Evolutionary conservation across 2,113 vertebrate species (phyloP), one percentile per base, ranked within the genome.

Genomic region (Ctenomys sociabilis): DNA sequence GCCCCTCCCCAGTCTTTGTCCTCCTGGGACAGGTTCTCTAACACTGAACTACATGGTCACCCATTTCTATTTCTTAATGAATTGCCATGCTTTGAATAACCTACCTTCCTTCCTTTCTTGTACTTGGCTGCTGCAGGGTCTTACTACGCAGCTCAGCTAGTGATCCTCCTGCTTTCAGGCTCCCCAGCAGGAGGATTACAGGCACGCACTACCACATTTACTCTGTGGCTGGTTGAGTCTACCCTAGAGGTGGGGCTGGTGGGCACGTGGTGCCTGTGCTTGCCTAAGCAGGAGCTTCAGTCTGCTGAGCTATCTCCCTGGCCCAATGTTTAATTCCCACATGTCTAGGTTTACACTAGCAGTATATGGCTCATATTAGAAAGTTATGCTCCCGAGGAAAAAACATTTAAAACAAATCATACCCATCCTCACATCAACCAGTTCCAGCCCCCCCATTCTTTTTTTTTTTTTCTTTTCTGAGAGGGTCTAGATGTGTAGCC

Each of bases 381-480:
- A 90, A 94, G 59, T 5, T 49, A 80, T 85, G n/a, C 91, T 75
- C 63, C 9, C 84, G 54, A 26, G 22, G 40, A 43, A 26, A 28
- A 43, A 43, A 26, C 9, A 72, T 80, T 94, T 91, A 83, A 96
- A 24, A 83, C 40, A 54, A 90, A 37, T 37, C 91, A 73, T 9
- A 68, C 49, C 17, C 21, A 57, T 90, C 3, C 5, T 22, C 22
- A 64, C 64, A 43, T 28, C 37, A 80, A 78, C n/a, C 35, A 72
- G 8, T 35, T 72, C n/a, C 8, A 37, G n/a, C 68, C 17, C 2
- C 16, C 17, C 35, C 16, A n/a, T n/a, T 35, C 5, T 14, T 32
- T 1, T 6, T 70, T 66, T 66, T 11, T n/a, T 19, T 66, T 32
- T 32, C 19, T 19, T 68, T 35, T n/a, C n/a, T 8, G 35, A n/a